Evolutionary conservation across 2,888 invertebrate genomes (phyloP).

Genomic region (Lamproptera curius): DNA sequence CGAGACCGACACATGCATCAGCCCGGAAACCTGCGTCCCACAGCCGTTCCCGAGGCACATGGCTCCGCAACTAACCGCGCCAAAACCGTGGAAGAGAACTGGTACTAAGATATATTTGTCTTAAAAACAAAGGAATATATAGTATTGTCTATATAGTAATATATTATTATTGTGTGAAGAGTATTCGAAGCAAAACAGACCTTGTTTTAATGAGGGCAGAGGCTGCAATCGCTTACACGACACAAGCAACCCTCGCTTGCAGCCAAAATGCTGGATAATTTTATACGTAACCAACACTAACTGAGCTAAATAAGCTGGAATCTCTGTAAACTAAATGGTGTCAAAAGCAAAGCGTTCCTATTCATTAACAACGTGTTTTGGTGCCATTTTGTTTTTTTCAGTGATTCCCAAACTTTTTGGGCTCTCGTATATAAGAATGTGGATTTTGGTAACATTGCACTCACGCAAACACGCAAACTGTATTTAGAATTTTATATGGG

Average conservation of each 20-base stretch:
- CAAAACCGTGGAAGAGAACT: slow-evolving; percentile 75
- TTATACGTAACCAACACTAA: too few relatives aligned
- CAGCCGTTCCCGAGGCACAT: slow-evolving; percentile 69
- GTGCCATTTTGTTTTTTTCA: too few relatives aligned
- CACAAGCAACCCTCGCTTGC: slow-evolving; percentile 16
- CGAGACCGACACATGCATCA: slow-evolving; percentile 63
- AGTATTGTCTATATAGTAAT: slow-evolving; percentile 1
- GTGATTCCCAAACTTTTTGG: too few relatives aligned
- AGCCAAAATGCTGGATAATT: slow-evolving; percentile 8
- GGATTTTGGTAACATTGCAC: too few relatives aligned
- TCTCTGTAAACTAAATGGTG: background rate
- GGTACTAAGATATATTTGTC: slow-evolving; percentile 42
- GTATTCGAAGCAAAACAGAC: slow-evolving; percentile 9
- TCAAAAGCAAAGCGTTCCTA: background rate
- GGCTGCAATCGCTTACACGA: slow-evolving; percentile 13
- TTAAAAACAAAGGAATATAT: slow-evolving; percentile 3
- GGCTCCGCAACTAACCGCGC: slow-evolving; percentile 53
- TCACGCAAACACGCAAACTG: too few relatives aligned
- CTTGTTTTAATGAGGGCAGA: slow-evolving; percentile 6
- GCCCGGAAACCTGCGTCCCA: slow-evolving; percentile 61
- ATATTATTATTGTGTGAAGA: too few relatives aligned
- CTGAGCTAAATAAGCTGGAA: background rate
- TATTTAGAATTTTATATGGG: too few relatives aligned
- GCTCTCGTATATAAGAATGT: too few relatives aligned
- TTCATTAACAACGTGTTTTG: too few relatives aligned